Evolutionary conservation across 2,113 vertebrate genomes (phyloP).

Genomic region (Terrapene triunguis): DNA sequence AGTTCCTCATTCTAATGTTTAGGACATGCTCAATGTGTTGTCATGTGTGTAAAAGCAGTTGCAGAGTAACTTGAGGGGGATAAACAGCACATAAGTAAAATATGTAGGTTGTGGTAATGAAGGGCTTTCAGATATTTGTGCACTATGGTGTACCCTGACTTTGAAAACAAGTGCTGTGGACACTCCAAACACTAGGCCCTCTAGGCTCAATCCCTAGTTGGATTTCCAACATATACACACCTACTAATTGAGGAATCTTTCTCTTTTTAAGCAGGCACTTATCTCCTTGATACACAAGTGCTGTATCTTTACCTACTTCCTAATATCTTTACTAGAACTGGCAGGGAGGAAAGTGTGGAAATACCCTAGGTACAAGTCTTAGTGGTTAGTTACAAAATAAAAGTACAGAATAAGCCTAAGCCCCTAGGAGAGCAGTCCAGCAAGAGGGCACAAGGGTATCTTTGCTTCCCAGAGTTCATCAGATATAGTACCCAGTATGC

Average conservation of each 20-base stretch:
- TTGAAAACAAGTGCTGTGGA: background rate
- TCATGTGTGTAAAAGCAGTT: background rate
- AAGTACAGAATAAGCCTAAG: background rate
- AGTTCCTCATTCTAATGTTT: background rate
- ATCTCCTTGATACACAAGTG: background rate
- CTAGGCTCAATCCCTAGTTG: background rate
- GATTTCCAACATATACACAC: background rate
- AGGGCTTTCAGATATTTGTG: background rate
- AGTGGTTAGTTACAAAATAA: background rate
- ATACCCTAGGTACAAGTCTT: background rate
- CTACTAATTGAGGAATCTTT: background rate
- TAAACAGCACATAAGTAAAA: background rate
- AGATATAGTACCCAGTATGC: background rate
- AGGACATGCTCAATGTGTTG: background rate
- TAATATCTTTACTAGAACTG: background rate
- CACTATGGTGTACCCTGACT: background rate
- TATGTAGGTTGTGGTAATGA: background rate
- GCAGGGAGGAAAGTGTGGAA: background rate
- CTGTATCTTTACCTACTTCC: background rate
- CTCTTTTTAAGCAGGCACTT: background rate
- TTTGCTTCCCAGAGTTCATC: rapidly evolving
- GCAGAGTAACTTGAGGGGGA: background rate
- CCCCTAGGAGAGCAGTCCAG: background rate
- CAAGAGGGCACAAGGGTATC: background rate
- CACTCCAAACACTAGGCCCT: background rate